phyloP scores from a whole-genome alignment of 2,113 vertebrate genomes.

The Pseudopipra pipra region DNA sequence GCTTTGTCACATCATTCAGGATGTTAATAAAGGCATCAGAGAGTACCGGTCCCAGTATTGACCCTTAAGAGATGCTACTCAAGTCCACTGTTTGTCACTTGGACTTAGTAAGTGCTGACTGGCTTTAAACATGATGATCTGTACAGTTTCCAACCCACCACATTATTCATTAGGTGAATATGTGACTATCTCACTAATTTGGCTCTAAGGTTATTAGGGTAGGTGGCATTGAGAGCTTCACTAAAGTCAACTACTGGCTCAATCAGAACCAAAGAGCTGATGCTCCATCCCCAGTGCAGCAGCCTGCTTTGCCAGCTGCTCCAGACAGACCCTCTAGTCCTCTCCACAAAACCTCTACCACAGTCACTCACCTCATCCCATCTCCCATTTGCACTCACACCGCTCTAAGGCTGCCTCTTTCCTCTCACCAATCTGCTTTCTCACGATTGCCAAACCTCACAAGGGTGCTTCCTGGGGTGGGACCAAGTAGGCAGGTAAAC shows the following conservation, averaged over 20 bases:
- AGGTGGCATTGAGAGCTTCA: neutral
- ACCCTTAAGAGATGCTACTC: neutral
- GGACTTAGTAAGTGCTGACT: neutral
- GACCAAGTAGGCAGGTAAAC: neutral
- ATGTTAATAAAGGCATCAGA: neutral
- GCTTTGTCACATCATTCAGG: neutral
- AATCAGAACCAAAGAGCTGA: neutral
- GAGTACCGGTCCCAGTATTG: neutral
- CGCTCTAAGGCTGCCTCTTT: neutral
- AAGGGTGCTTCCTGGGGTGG: neutral
- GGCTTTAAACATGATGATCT: neutral
- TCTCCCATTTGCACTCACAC: neutral
- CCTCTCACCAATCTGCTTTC: neutral
- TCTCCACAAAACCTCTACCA: neutral
- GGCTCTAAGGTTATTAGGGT: neutral
- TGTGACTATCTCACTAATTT: neutral
- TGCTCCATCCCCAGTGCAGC: neutral
- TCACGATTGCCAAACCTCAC: rapidly evolving
- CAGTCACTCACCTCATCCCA: neutral
- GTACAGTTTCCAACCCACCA: neutral
- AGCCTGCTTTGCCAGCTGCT: neutral
- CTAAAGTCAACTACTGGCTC: neutral
- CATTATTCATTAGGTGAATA: neutral
- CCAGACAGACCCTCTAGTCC: neutral
- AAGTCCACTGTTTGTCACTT: neutral